These are phyloP conservation scores for Cerceris ruficornis DNA, from an alignment of 2,888 invertebrate genomes.

Conservation along the genomic window DNA sequence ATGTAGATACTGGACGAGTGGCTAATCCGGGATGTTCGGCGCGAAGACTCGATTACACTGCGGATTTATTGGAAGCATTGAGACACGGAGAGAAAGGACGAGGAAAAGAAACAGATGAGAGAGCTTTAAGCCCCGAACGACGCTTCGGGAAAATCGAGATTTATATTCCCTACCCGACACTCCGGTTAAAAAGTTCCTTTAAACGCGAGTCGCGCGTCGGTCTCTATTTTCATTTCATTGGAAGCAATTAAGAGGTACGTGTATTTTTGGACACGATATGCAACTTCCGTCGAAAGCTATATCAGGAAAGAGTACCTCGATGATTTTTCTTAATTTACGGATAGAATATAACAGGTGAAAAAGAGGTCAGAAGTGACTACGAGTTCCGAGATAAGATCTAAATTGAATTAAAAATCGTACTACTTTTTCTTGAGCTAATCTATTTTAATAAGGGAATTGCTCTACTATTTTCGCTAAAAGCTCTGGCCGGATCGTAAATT, in stretches of 20 bases:
- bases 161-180: constrained; percentile 53
- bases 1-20: constrained; percentile 55
- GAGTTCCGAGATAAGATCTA: background rate
- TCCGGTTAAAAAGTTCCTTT: constrained; percentile 42
- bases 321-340: background rate
- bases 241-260: constrained; percentile 30
- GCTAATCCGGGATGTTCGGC: constrained; percentile 64
- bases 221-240: constrained; percentile 24
- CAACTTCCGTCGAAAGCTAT: background rate
- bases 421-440: background rate
- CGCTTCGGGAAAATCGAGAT: constrained; percentile 60
- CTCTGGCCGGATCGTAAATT: constrained; percentile 15
- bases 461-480: constrained; percentile 28
- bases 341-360: background rate
- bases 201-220: constrained; percentile 11
- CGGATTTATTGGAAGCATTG: constrained; percentile 63
- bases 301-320: no score
- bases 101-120: no score
- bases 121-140: constrained; percentile 59
- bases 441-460: constrained; percentile 10
- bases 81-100: background rate
- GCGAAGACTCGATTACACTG: constrained; percentile 64
- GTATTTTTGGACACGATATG: background rate
- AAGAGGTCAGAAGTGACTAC: background rate
- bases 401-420: background rate